Percentiles rank a stretch among this genome's conserved stretches.
phyloP scores from a whole-genome alignment of 2,797 vertebrate genomes.

The Chaenodraco wilsoni region DNA sequence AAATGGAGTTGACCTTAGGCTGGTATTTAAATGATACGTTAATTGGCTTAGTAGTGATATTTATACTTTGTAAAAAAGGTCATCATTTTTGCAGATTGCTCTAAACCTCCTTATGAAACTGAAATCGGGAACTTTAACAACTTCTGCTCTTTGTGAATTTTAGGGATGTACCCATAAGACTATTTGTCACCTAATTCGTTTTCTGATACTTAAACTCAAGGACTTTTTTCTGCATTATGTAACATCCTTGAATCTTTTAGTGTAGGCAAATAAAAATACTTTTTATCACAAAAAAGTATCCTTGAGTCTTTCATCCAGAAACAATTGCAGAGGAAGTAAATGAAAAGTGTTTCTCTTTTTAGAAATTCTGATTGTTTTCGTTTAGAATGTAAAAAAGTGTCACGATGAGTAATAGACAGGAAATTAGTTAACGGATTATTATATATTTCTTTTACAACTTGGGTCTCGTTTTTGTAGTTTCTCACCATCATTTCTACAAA shows the following conservation, averaged over 20 bases:
- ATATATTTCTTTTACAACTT: not conserved
- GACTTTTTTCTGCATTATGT: not conserved
- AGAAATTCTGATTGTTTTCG: not conserved
- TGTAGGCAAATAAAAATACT: not conserved
- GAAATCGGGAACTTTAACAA: too few species aligned
- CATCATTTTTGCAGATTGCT: not conserved
- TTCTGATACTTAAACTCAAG: not conserved
- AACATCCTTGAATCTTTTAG: not conserved
- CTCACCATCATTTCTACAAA: not conserved
- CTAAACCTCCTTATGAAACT: too few species aligned
- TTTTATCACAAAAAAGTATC: not conserved
- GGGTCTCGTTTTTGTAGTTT: not conserved
- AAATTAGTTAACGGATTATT: not conserved
- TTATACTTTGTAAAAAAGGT: not conserved
- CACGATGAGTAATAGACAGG: not conserved
- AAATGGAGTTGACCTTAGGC: too few species aligned
- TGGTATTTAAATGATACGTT: not conserved
- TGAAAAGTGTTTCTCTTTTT: not conserved
- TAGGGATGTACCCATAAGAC: too few species aligned
- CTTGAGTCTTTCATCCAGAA: not conserved
- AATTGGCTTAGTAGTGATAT: not conserved
- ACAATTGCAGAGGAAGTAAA: not conserved
- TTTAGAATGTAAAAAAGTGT: too few species aligned
- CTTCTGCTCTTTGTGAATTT: too few species aligned
- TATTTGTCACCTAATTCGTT: too few species aligned